Evolutionary conservation across 2,113 vertebrate species (phyloP).

Genomic region (Thalassoma bifasciatum): DNA sequence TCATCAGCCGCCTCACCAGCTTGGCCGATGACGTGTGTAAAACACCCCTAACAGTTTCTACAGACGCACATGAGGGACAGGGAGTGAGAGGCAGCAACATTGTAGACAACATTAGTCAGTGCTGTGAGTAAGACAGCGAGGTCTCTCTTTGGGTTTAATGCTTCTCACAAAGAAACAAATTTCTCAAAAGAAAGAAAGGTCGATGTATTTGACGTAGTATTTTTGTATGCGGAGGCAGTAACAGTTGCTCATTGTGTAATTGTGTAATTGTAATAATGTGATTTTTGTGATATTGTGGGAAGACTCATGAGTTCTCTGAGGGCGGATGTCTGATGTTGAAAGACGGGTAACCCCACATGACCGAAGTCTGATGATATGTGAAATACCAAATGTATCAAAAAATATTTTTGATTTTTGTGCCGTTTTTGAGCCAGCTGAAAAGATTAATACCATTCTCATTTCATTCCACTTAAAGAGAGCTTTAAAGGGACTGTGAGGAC

Average conservation of each 20-base stretch:
- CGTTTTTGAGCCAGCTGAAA: background rate
- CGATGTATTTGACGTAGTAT: background rate
- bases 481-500: too few relatives aligned
- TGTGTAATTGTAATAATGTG: background rate
- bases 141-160: background rate
- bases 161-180: constrained; percentile 22
- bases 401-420: too few relatives aligned
- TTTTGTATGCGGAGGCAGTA: background rate
- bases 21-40: constrained; percentile 61
- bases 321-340: background rate
- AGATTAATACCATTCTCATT: background rate
- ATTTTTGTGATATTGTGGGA: background rate
- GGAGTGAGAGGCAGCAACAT: constrained; percentile 26
- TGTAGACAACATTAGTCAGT: constrained; percentile 54
- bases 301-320: background rate
- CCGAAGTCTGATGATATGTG: background rate
- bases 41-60: constrained; percentile 43
- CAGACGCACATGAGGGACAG: constrained; percentile 48
- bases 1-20: constrained; percentile 59
- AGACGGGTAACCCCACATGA: background rate
- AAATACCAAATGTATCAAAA: background rate
- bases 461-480: too few relatives aligned
- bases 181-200: background rate
- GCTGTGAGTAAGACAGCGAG: constrained; percentile 36
- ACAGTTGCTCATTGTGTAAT: background rate